phyloP scores from a whole-genome alignment of 2,888 invertebrate genomes.

The Morinoia aosen region DNA sequence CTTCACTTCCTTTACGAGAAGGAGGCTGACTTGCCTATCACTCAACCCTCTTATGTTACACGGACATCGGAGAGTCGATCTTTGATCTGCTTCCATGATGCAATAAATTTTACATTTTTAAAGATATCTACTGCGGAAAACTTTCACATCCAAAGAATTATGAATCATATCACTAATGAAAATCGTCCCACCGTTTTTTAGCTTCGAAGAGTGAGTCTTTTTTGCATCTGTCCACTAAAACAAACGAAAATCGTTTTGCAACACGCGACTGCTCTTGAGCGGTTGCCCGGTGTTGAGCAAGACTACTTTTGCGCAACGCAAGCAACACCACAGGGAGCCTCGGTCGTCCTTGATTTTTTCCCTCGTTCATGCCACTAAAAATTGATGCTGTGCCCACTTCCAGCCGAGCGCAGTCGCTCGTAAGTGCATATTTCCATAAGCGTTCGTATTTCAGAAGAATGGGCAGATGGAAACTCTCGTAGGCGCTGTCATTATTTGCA shows the following conservation, averaged over 20 bases:
- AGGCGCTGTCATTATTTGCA: not conserved
- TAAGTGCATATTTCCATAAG: not conserved
- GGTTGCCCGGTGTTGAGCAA: not conserved
- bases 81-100: not conserved
- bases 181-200: not conserved
- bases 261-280: not conserved
- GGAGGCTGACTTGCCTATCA: not conserved
- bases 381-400: not conserved
- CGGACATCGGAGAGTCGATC: not conserved
- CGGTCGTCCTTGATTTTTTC: conserved; percentile 8
- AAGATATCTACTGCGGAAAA: not conserved
- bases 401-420: not conserved
- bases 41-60: not conserved
- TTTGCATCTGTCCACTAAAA: not conserved
- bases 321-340: not conserved
- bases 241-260: not conserved
- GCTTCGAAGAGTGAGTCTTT: not conserved
- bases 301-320: conserved; percentile 12
- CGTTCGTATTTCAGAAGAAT: not conserved
- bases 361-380: not conserved
- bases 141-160: not conserved
- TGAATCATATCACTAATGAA: not conserved
- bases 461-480: not conserved
- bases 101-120: not conserved
- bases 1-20: conserved; percentile 9